Conservation (phyloP, 2,797 vertebrate genomes). For the Hydrolagus colliei region DNA sequence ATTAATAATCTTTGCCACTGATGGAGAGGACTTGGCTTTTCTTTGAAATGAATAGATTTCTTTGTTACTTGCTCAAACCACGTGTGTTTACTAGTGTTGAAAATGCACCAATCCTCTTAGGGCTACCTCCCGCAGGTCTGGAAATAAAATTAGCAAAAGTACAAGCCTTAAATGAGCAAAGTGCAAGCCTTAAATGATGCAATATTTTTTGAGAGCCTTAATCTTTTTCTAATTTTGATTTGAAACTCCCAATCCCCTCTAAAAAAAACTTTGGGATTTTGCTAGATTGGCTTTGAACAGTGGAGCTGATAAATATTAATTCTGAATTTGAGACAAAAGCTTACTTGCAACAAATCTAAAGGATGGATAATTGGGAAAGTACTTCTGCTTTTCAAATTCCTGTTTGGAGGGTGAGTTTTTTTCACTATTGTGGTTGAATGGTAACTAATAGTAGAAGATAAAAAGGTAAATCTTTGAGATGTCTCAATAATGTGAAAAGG, state of each 20-base stretch:
- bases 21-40: neutral
- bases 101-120: neutral
- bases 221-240: neutral
- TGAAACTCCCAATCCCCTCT: no score
- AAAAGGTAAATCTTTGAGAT: neutral
- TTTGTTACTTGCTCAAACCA: slow-evolving; percentile 3
- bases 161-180: no score
- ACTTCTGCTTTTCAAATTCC: slow-evolving; percentile 58
- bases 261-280: neutral
- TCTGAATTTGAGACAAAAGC: slow-evolving; percentile 9
- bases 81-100: neutral
- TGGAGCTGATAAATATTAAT: neutral
- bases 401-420: slow-evolving; percentile 65
- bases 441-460: neutral
- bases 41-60: neutral
- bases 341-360: neutral
- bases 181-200: neutral
- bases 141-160: neutral
- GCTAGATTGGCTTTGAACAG: neutral
- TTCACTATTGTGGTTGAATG: neutral
- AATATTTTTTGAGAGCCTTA: neutral
- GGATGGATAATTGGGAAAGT: slow-evolving; percentile 51
- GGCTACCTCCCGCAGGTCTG: neutral
- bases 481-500: neutral
- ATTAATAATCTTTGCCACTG: neutral